Evolutionary conservation across 92 coral and sea anemone species (phyloP), one percentile per base, ranked within the genome.

Genomic region (Heliopora coerulea): DNA sequence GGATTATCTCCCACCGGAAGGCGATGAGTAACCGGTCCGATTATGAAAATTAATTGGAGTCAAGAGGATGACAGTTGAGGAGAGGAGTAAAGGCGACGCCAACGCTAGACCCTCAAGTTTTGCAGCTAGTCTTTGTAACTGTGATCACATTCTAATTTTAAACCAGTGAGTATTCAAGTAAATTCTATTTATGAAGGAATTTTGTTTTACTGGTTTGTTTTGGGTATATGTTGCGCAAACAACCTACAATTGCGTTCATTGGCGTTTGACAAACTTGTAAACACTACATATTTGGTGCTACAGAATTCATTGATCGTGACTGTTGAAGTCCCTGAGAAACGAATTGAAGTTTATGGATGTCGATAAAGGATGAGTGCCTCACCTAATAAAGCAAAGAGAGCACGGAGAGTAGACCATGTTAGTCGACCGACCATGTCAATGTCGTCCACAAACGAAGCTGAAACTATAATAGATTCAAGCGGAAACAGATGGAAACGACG

Each of bases 401-500:
- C 62, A 39, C 34, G 62, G 17, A 70, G 35, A 20, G 57, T 31
- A n/a, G 77, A 70, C 17, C 63, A 70, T 8, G 32, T 20, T 26
- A 54, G 31, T 56, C 24, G n/a, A 15, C 5, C 30, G 29, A 28
- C 30, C 33, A 18, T 23, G 61, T 54, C 63, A 24, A 19, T 21
- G 34, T 50, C 63, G 26, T 50, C 77, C 27, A 52, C 42, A 26
- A 48, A 20, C 5, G 40, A 65, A 27, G 54, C 26, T 8, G 74
- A 44, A 67, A 63, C 35, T 63, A 46, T 46, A 46, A 6, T 14
- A 8, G 63, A 70, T 29, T 70, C 49, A 3, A 32, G 49, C 32
- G 62, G 63, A 1, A 46, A n/a, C 58, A 70, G 54, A 54, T 70
- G 77, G 77, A 70, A 70, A 58, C 61, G 63, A 26, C 56, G 77